Evolutionary conservation across 30 jellyfish, hydroid and myxozoan species (phyloP), one percentile per base, ranked within the genome.

Genomic region (Aurelia sp.): DNA sequence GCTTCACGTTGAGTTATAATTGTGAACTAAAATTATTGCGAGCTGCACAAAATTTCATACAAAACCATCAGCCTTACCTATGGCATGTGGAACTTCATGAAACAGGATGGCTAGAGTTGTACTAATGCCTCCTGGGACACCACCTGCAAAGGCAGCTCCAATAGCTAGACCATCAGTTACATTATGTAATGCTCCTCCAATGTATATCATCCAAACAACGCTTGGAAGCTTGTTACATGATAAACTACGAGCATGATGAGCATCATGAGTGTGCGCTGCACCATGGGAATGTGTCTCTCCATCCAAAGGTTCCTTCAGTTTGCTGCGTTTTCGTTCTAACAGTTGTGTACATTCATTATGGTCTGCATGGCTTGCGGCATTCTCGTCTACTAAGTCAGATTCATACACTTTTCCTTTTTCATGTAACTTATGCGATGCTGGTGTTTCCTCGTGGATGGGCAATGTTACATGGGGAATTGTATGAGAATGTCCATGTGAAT

Each of bases 81-180:
- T 92, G 16, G 86, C 98, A 53, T 92, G 98, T 8, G 98, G 98
- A 13, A 92, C 81, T 68, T 92, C 98, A 58, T 92, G 98, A 53
- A 96, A 92, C 35, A 92, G 63, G 3, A 92, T 78, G 21, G 98
- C 98, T 2, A 92, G 81, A 3, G 96, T 82, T 12, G 98, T 92
- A 66, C 98, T 92, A 22, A 92, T 77, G 33, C 98, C 98, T 5
- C 97, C 97, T 1, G 98, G 91, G 20, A 92, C 47, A 48, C 96
- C 59, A 47, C 96, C 98, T 2, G 98, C 96, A 80, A 86, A 92
- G 69, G 98, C 82, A 7, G 96, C 98, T 3, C 98, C 98, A 73
- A 92, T 88, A 8, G 98, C 98, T 15, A 92, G 44, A 7, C 98
- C 98, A 81, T 92, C 98, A 6, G 97, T 92, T 8, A 92, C 52